Evolutionary conservation across 2,113 vertebrate genomes (phyloP), one percentile per base, ranked within the genome.

Genomic region (Pardalotus punctatus): DNA sequence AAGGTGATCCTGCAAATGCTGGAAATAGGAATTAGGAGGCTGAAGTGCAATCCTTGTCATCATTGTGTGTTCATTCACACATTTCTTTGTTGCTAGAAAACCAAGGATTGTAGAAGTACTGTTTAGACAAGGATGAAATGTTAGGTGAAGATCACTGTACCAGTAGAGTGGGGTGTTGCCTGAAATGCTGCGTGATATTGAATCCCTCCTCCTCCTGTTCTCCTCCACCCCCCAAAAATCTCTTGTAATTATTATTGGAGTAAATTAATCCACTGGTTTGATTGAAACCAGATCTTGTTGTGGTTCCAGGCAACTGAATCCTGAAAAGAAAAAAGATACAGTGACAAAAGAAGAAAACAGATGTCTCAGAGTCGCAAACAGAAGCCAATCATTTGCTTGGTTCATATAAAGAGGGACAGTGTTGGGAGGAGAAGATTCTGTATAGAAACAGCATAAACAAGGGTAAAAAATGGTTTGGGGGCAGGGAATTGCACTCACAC

Each of bases 271-370:
- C 24, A 35, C 28, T 69, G 19, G 9, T 72, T 93, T 93, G 45
- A 90, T 73, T 86, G 60, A 57, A 93, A 67, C 22, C 78, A 93
- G 74, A 56, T 73, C 42, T 65, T 96, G 77, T 89, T 36, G 47
- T 95, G 33, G 51, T 94, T 97, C 92, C 96, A 97, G 95, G 72
- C 76, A 94, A 91, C 74, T 40, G 64, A 92, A 66, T 93, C 84
- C 92, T 88, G 79, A 95, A 76, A 62, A 91, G 84, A 93, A 86
- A 81, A 90, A 86, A 84, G 42, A 95, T 86, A 53, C 14, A 93
- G 56, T 4, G 6, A 93, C 71, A 96, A 97, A 95, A 69, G 82
- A 83, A 90, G 94, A 92, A 96, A 97, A 77, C 97, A 97, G 91
- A 96, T 97, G 94, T 94, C 89, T 94, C 5, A 5, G 78, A 71